Conservation (phyloP, 2,888 invertebrate genomes). For the Dichetophora obliterata region DNA sequence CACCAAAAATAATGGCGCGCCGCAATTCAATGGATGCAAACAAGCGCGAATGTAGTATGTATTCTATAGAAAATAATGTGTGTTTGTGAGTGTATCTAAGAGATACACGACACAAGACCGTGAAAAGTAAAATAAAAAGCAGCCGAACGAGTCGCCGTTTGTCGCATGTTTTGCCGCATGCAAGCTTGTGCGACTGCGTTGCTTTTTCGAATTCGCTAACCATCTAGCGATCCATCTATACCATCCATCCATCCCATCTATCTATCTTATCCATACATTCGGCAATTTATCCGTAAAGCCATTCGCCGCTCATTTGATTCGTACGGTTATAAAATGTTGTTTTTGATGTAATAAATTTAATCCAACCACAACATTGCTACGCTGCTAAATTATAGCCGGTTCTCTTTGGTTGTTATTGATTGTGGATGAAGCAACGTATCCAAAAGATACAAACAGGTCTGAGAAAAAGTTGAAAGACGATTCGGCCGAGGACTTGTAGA, state of each 20-base stretch:
- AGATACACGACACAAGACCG: background rate
- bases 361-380: background rate
- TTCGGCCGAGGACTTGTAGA: too few relatives aligned
- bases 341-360: background rate
- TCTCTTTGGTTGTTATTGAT: background rate
- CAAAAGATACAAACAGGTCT: background rate
- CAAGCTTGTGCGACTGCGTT: background rate
- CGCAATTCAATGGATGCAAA: constrained; percentile 10
- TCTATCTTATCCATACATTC: background rate
- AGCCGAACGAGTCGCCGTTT: constrained; percentile 16
- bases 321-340: constrained; percentile 22
- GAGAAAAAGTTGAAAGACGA: too few relatives aligned
- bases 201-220: background rate
- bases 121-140: background rate
- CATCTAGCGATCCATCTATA: background rate
- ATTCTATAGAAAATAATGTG: background rate
- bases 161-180: constrained; percentile 9
- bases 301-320: constrained; percentile 23
- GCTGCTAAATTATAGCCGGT: background rate
- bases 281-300: background rate
- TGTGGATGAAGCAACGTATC: background rate
- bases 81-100: constrained; percentile 8
- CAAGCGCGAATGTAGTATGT: background rate
- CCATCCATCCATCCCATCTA: background rate
- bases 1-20: constrained; percentile 57